Evolutionary conservation across 2,888 invertebrate genomes (phyloP).

Genomic region (Macrosiphum euphorbiae): DNA sequence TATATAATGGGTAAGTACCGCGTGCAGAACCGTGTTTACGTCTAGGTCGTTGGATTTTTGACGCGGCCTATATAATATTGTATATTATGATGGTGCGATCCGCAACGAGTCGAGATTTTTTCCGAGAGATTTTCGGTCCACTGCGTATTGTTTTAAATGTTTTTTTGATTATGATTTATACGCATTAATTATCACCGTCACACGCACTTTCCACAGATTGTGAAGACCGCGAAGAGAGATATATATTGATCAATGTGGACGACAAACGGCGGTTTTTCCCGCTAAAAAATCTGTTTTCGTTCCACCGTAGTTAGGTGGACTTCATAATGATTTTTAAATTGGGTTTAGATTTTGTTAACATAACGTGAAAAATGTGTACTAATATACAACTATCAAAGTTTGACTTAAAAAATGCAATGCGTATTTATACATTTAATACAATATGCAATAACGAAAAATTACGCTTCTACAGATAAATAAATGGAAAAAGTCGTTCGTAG

Average conservation of each 20-base stretch:
- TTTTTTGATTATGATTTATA: not conserved
- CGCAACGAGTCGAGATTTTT: not conserved
- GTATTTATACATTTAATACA: not conserved
- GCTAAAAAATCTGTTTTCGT: not conserved
- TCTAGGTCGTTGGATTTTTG: not conserved
- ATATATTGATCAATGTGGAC: not conserved
- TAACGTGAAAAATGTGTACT: not conserved
- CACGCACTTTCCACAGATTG: not conserved
- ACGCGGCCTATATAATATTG: not conserved
- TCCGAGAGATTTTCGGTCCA: not conserved
- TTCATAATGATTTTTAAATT: not conserved
- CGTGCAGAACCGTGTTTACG: not conserved
- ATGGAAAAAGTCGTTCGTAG: too few species aligned
- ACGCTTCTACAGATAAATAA: not conserved
- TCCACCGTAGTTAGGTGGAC: too few species aligned
- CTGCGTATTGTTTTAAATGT: not conserved
- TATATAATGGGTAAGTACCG: not conserved
- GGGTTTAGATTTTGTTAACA: not conserved
- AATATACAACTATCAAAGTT: not conserved
- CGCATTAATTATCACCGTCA: not conserved
- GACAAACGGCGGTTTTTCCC: not conserved
- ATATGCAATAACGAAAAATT: not conserved
- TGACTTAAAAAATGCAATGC: not conserved
- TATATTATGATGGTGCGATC: not conserved
- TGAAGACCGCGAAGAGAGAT: not conserved